Evolutionary conservation across 2,113 vertebrate species (phyloP).

Genomic region (Austrofundulus limnaeus): DNA sequence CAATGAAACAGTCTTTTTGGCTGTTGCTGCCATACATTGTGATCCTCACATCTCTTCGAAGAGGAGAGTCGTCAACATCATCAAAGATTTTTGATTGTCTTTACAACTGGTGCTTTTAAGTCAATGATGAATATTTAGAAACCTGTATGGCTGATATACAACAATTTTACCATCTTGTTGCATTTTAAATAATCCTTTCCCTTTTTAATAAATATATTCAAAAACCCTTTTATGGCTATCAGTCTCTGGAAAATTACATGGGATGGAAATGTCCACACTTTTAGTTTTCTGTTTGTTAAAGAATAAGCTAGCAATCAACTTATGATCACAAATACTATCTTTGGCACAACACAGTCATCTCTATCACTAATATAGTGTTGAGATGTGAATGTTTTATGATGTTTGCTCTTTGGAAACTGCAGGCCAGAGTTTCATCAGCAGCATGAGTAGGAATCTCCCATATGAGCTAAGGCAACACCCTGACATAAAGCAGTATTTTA

Average conservation of each 20-base stretch:
- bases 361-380: not conserved
- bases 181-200: not conserved
- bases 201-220: not conserved
- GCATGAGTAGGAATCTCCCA: not conserved
- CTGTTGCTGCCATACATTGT: conserved; percentile 13
- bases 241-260: not conserved
- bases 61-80: conserved; percentile 27
- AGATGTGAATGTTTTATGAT: not conserved
- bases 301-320: not conserved
- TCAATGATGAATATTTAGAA: not conserved
- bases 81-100: conserved; percentile 48
- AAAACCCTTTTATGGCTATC: not conserved
- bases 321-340: not conserved
- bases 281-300: not conserved
- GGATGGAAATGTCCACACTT: not conserved
- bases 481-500: not conserved
- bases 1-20: conserved; percentile 45
- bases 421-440: not conserved
- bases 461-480: conserved; percentile 1
- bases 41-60: conserved; percentile 31
- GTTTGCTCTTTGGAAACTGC: not conserved
- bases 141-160: not conserved
- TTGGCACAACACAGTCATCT: not conserved
- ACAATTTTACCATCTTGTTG: not conserved
- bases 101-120: not conserved